phyloP scores from a whole-genome alignment of 2,888 invertebrate species.

The Labia minor region DNA sequence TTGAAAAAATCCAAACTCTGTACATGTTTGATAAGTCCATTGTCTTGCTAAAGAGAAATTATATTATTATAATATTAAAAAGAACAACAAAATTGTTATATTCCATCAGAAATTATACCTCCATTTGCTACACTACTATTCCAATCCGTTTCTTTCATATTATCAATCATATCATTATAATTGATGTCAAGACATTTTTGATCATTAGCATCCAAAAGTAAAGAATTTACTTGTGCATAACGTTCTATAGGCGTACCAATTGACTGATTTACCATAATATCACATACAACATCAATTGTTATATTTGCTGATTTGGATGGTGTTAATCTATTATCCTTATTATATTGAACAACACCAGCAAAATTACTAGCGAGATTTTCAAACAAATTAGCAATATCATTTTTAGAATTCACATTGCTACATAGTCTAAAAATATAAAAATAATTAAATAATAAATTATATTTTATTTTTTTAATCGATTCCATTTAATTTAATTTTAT shows the following conservation, averaged over 20 bases:
- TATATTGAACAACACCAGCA: slow-evolving; percentile 87
- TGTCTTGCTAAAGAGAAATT: slow-evolving; percentile 47
- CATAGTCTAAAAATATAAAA: slow-evolving; percentile 54
- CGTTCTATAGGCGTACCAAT: slow-evolving; percentile 52
- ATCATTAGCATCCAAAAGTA: slow-evolving; percentile 53
- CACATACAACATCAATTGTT: slow-evolving; percentile 72
- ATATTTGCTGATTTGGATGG: slow-evolving; percentile 46
- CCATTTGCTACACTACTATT: slow-evolving; percentile 50
- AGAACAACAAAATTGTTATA: too few species aligned
- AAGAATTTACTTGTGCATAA: slow-evolving; percentile 59
- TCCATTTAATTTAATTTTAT: too few species aligned
- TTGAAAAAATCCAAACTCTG: slow-evolving; percentile 93
- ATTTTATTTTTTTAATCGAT: neutral
- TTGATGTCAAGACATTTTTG: slow-evolving; percentile 73
- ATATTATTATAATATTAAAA: too few species aligned
- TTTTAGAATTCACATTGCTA: slow-evolving; percentile 49
- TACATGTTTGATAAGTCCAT: slow-evolving; percentile 93
- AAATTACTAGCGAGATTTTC: slow-evolving; percentile 74
- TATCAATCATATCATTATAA: slow-evolving; percentile 62
- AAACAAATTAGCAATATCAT: slow-evolving; percentile 54
- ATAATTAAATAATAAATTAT: slow-evolving; percentile 19
- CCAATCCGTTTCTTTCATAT: slow-evolving; percentile 58
- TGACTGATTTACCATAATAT: slow-evolving; percentile 54
- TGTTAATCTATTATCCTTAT: slow-evolving; percentile 62
- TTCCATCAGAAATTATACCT: too few species aligned